Conservation (phyloP, 2,888 invertebrate genomes). For the Pammene aurita region DNA sequence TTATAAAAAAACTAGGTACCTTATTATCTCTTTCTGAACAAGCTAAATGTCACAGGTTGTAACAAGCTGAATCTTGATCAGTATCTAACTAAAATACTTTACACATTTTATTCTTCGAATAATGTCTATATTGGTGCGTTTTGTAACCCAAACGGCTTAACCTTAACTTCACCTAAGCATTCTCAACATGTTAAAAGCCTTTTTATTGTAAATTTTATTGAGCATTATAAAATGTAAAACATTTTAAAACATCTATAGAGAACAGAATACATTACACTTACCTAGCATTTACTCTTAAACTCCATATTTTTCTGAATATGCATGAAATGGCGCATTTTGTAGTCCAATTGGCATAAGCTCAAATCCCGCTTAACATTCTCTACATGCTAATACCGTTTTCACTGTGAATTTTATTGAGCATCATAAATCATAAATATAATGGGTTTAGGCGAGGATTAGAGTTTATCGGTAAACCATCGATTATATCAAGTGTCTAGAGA, state of each 20-base stretch:
- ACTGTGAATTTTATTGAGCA: constrained; percentile 13
- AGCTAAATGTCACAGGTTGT: no score
- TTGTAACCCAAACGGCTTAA: background rate
- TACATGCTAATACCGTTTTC: background rate
- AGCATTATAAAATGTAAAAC: no score
- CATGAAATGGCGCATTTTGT: background rate
- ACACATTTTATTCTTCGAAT: no score
- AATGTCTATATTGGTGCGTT: background rate
- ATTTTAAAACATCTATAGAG: no score
- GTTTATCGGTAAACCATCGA: constrained; percentile 15
- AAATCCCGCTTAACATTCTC: background rate
- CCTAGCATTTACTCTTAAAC: no score
- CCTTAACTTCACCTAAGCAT: background rate
- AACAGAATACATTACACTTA: no score
- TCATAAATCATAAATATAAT: constrained; percentile 14
- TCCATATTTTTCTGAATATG: no score
- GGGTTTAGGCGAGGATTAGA: background rate
- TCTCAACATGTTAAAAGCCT: background rate
- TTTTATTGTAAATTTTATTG: no score
- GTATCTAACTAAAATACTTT: no score
- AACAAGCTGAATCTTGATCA: no score
- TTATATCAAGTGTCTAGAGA: background rate
- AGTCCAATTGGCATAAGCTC: background rate
- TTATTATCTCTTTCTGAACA: no score
- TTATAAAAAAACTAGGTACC: no score